A percentile compares a stretch with the other conserved stretches of the same genome.
Conservation (phyloP, 1,140 invertebrate genomes). For the Metaphire vulgaris region DNA sequence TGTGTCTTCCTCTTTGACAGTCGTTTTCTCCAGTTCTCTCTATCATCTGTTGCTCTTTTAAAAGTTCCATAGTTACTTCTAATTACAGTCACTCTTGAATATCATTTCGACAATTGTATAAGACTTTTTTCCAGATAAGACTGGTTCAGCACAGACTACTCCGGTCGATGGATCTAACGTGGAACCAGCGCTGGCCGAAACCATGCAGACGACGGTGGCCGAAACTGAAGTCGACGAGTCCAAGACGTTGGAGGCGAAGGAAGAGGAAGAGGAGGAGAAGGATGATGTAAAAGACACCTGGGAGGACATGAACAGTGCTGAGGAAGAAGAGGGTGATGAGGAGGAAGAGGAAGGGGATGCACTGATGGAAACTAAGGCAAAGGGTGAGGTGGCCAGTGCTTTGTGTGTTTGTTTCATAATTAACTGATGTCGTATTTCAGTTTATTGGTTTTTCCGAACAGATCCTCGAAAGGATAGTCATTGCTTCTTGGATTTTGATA, state of each 20-base stretch:
- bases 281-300: constrained; percentile 40
- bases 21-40: neutral
- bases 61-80: too few relatives aligned
- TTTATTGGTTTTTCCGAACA: neutral
- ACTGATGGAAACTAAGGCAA: constrained; percentile 25
- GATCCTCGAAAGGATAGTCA: neutral
- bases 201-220: constrained; percentile 20
- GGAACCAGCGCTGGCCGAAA: constrained; percentile 11
- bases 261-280: constrained; percentile 27
- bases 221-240: constrained; percentile 12
- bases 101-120: too few relatives aligned
- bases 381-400: constrained; percentile 24
- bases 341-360: constrained; percentile 34
- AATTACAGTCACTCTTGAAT: too few relatives aligned
- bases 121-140: too few relatives aligned
- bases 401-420: constrained; percentile 15
- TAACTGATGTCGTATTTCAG: neutral
- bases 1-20: neutral
- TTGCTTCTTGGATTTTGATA: neutral
- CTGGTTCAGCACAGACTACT: constrained; percentile 10
- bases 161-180: constrained; percentile 9
- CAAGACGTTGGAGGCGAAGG: neutral
- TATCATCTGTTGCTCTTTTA: too few relatives aligned
- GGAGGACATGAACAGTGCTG: constrained; percentile 34
- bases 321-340: constrained; percentile 36